A percentile compares a stretch with the other conserved stretches of the same genome.
These are phyloP conservation scores for Capitulum mitella DNA, from an alignment of 2,888 invertebrate genomes.

Conservation along the genomic window DNA sequence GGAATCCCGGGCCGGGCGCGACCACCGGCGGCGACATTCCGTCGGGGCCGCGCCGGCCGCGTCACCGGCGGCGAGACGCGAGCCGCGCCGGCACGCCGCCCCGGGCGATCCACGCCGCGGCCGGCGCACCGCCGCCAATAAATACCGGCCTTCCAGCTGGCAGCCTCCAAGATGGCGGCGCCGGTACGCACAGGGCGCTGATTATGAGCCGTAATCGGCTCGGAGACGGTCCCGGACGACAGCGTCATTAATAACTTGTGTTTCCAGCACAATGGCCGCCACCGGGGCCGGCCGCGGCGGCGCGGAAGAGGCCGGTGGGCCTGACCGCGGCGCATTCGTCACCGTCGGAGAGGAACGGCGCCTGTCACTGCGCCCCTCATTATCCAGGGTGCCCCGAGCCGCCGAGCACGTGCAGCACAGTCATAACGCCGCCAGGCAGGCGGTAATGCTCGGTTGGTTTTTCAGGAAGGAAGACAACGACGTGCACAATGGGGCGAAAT, in stretches of 20 bases:
- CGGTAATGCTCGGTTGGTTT: no score
- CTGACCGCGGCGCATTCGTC: neutral
- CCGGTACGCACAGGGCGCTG: neutral
- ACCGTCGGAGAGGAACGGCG: neutral
- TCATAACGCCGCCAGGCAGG: no score
- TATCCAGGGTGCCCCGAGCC: slow-evolving; percentile 74
- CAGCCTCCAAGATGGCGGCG: neutral
- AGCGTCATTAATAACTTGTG: neutral
- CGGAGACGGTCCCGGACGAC: neutral
- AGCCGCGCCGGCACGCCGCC: no score
- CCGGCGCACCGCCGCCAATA: neutral
- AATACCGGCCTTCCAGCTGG: neutral
- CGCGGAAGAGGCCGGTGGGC: neutral
- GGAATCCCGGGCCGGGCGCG: no score
- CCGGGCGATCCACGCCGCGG: no score
- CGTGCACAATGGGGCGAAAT: no score
- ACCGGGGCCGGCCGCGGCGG: neutral
- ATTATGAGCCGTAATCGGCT: neutral
- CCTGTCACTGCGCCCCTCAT: slow-evolving; percentile 62
- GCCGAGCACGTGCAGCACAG: slow-evolving; percentile 77
- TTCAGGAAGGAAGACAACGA: no score
- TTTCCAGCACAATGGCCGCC: neutral
- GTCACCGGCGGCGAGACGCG: no score
- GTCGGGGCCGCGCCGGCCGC: no score
- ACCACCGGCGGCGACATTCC: no score